These are phyloP conservation scores for Kryptolebias marmoratus DNA, from an alignment of 2,113 vertebrate species.

Conservation along the genomic window DNA sequence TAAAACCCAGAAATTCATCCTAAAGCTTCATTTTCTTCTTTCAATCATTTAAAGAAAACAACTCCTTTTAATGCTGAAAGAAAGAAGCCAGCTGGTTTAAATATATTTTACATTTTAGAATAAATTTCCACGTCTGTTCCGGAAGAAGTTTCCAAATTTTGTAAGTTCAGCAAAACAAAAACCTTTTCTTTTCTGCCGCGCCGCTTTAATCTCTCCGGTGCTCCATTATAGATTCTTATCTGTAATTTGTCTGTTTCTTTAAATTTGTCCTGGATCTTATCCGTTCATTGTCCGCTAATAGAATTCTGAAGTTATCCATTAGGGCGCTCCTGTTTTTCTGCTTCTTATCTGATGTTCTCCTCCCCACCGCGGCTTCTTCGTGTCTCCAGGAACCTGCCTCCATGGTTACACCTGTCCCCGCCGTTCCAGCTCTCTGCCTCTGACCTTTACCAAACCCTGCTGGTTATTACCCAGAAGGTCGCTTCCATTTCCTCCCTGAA, in stretches of 20 bases:
- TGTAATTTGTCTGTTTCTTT: conserved; percentile 37
- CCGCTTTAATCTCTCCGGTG: conserved; percentile 12
- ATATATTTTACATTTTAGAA: too few relatives aligned
- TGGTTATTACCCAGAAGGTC: conserved; percentile 43
- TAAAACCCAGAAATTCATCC: too few relatives aligned
- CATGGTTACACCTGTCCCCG: conserved; percentile 11
- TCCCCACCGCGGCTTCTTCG: conserved; percentile 12
- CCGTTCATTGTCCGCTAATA: conserved; percentile 33
- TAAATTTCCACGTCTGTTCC: too few relatives aligned
- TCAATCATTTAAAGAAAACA: too few relatives aligned
- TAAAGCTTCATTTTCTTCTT: too few relatives aligned
- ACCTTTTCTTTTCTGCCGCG: neutral
- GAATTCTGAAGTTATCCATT: conserved; percentile 47
- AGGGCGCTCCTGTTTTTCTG: conserved; percentile 39
- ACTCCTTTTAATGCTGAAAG: too few relatives aligned
- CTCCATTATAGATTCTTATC: conserved; percentile 31
- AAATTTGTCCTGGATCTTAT: conserved; percentile 30
- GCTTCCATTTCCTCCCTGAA: conserved; percentile 46
- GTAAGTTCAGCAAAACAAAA: neutral
- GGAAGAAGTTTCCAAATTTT: too few relatives aligned
- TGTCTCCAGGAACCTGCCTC: conserved; percentile 16
- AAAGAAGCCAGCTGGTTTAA: too few relatives aligned
- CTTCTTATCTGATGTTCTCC: conserved; percentile 49
- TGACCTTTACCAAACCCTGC: conserved; percentile 47
- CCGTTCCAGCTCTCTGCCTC: conserved; percentile 31